Conservation (phyloP, 30 jellyfish, hydroid and myxozoan species). For the Turritopsis rubra region DNA sequence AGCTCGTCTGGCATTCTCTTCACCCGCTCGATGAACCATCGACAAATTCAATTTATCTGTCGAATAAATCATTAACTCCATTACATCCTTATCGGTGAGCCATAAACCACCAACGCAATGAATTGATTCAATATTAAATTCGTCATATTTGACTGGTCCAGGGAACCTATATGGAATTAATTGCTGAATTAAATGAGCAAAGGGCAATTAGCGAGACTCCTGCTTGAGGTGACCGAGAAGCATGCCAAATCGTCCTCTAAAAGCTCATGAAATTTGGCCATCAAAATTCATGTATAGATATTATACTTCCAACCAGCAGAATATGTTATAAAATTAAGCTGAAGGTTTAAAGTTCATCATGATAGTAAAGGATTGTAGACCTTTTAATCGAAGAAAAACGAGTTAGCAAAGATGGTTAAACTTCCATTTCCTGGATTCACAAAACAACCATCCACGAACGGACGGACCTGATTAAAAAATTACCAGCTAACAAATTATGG, state of each 20-base stretch:
- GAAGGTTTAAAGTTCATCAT: too few relatives aligned
- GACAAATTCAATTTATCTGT: constrained; percentile 8
- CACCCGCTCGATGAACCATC: constrained; percentile 19
- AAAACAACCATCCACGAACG: too few relatives aligned
- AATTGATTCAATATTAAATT: not conserved
- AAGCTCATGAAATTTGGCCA: too few relatives aligned
- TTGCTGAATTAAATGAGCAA: not conserved
- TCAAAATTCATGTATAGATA: too few relatives aligned
- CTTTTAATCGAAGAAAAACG: too few relatives aligned
- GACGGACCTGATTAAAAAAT: not conserved
- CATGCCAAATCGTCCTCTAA: not conserved
- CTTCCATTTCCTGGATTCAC: too few relatives aligned
- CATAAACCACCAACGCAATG: constrained; percentile 15
- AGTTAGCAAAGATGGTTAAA: too few relatives aligned
- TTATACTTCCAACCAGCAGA: too few relatives aligned
- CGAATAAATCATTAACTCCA: constrained; percentile 16
- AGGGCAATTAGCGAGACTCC: not conserved
- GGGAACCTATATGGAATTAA: not conserved
- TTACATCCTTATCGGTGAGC: not conserved
- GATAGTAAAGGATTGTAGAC: too few relatives aligned
- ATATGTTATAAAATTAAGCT: too few relatives aligned
- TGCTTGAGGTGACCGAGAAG: too few relatives aligned
- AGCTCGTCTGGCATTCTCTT: not conserved
- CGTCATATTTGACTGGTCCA: not conserved
- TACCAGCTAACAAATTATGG: not conserved